Evolutionary conservation across 37 sponge, comb jelly and placozoan species (phyloP).

Genomic region (Mnemiopsis leidyi): DNA sequence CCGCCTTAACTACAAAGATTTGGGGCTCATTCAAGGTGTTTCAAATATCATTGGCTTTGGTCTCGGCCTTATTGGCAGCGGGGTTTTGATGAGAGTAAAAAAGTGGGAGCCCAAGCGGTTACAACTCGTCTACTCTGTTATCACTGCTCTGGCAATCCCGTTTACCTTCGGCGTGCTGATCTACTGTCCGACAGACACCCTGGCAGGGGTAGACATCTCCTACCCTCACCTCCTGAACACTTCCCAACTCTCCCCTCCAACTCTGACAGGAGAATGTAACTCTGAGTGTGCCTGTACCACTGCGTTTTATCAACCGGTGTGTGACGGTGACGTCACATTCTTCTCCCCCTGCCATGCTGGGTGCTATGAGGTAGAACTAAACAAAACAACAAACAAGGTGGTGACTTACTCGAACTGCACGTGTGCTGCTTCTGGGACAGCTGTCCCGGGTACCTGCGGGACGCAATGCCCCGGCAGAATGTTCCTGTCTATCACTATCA

Average conservation of each 20-base stretch:
- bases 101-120: conserved; percentile 26
- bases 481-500: conserved; percentile 9
- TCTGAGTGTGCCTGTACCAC: conserved; percentile 28
- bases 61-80: neutral
- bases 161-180: conserved; percentile 36
- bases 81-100: neutral
- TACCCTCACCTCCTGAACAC: neutral
- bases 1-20: neutral
- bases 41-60: conserved; percentile 13
- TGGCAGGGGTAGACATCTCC: conserved; percentile 19
- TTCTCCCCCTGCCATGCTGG: conserved; percentile 63
- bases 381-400: neutral
- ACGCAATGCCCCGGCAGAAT: neutral
- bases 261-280: conserved; percentile 29
- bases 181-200: conserved; percentile 43
- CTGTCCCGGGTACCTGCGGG: conserved; percentile 20
- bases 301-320: conserved; percentile 50
- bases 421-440: neutral
- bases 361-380: neutral
- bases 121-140: conserved; percentile 15
- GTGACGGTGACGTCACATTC: conserved; percentile 39
- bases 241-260: neutral
- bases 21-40: conserved; percentile 12
- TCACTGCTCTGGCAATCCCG: neutral
- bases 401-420: neutral